These are phyloP conservation scores for Rostratula benghalensis DNA, from an alignment of 2,113 vertebrate genomes.

Conservation along the genomic window DNA sequence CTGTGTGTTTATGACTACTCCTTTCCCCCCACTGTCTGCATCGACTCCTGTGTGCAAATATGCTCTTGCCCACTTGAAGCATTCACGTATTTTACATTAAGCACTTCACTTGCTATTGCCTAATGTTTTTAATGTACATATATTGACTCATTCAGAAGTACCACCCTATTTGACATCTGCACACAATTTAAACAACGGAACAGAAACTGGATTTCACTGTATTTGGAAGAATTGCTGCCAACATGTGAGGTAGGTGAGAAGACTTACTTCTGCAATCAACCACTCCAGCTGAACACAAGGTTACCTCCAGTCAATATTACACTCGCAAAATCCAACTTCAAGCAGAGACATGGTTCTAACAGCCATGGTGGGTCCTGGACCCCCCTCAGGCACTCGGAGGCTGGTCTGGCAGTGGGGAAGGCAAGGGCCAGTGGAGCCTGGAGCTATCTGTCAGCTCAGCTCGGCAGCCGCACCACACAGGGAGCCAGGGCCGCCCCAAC, in stretches of 20 bases:
- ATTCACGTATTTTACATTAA: not conserved
- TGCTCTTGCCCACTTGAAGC: not conserved
- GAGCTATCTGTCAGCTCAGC: too few relatives aligned
- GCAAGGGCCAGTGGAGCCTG: rapidly evolving
- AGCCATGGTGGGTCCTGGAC: not conserved
- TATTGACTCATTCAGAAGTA: not conserved
- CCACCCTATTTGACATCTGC: not conserved
- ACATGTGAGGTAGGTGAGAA: not conserved
- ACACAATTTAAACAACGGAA: not conserved
- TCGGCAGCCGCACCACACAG: rapidly evolving
- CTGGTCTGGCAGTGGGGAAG: not conserved
- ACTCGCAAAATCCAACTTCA: not conserved
- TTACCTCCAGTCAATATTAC: not conserved
- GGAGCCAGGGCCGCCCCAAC: not conserved
- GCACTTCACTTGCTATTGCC: not conserved
- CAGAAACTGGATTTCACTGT: not conserved
- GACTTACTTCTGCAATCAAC: not conserved
- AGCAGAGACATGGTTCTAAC: not conserved
- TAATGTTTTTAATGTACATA: not conserved
- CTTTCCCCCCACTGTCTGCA: not conserved
- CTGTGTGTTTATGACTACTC: not conserved
- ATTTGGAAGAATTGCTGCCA: not conserved
- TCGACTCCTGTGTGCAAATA: not conserved
- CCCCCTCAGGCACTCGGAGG: too few relatives aligned
- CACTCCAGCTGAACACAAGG: not conserved